Evolutionary conservation across 2,797 vertebrate species (phyloP), one percentile per base, ranked within the genome.

Genomic region (Neosalanx taihuensis): DNA sequence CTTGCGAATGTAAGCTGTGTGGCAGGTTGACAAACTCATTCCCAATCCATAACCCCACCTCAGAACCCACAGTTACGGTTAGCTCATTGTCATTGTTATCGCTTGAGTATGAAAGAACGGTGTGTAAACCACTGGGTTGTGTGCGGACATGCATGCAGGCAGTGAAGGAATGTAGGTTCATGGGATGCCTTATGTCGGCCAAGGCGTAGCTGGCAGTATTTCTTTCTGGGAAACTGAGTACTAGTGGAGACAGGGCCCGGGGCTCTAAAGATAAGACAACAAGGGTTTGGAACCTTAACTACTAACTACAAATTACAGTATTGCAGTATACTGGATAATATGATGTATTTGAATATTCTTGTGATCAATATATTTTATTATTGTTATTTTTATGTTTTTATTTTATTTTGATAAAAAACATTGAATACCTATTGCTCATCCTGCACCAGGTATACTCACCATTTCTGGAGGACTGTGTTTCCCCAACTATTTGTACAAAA

Each of bases 21-120:
- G 91, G 90, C 64, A 96, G 87, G 80, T 92, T 95, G 37, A 93
- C 74, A 1, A 86, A 94, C 37, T 90, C 87, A 0, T 93, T 93
- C n/a, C 94, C 93, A 0, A 94, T 77, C 94, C 93, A 92, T 23
- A 94, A 73, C 1, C 92, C 92, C 72, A 94, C 85, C 9, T 91
- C 90, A 1, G 83, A 18, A 4, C 86, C 86, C 33, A 95, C 79
- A 0, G 87, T 92, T 83, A 94, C 77, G 79, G 80, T 76, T 29
- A 95, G 86, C 84, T 97, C 95, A 0, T 93, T 93, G 53, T 94
- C 91, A 0, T 76, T 87, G 6, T 82, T 77, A 0, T 65, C 67
- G 0, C 87, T 93, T 76, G 92, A 88, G 72, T 95, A 97, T 59
- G 92, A 94, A 56, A 97, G 76, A 53, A 94, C 67, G 0, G 92